phyloP scores from a whole-genome alignment of 2,113 vertebrate genomes.

The Elgaria multicarinata region DNA sequence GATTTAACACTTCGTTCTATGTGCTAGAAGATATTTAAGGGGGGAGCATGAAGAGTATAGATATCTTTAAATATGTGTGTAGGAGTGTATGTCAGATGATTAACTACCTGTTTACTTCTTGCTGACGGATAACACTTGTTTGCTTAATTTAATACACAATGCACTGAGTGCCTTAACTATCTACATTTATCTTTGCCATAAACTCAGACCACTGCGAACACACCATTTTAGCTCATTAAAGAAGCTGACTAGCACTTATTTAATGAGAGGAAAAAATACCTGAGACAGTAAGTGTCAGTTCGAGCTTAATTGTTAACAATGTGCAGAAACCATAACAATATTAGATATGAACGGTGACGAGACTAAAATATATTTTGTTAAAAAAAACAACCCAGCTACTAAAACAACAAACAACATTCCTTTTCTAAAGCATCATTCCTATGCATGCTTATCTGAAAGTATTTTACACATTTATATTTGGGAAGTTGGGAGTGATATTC shows the following conservation, averaged over 20 bases:
- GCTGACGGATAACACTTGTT: background rate
- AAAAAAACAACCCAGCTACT: background rate
- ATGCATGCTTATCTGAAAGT: conserved; percentile 12
- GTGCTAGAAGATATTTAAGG: background rate
- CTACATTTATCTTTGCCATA: conserved; percentile 14
- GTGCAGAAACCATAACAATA: background rate
- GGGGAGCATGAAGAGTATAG: background rate
- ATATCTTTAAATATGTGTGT: background rate
- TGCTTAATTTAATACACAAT: conserved; percentile 6
- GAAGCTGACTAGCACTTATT: conserved; percentile 39
- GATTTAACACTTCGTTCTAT: background rate
- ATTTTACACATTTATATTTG: too few species aligned
- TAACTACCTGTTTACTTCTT: background rate
- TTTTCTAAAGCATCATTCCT: background rate
- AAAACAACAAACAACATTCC: too few species aligned
- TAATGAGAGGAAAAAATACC: conserved; percentile 14
- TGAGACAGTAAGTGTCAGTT: background rate
- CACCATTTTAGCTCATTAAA: conserved; percentile 39
- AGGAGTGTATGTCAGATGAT: background rate
- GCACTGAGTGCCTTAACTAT: background rate
- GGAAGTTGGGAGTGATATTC: too few species aligned
- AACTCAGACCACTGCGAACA: conserved; percentile 1
- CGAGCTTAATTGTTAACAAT: background rate
- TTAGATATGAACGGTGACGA: background rate
- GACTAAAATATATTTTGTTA: background rate